Evolutionary conservation across 2,888 invertebrate species (phyloP), one percentile per base, ranked within the genome.

Genomic region (Agrypnus murinus): DNA sequence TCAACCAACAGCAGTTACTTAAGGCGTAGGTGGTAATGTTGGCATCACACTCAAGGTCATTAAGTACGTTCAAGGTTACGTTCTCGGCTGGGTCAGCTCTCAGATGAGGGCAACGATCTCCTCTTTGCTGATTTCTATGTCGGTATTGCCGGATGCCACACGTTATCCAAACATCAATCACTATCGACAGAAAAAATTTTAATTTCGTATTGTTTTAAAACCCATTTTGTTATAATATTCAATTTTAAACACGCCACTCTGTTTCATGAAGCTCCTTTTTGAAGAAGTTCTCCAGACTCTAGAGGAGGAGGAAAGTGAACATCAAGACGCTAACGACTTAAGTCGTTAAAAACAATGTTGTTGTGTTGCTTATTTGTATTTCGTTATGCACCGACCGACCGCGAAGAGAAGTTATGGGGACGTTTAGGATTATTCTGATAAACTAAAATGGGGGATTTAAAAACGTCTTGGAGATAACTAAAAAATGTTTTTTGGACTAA

Each of bases 11-110:
- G 62, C 76, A 77, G 77, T 81, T 80, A 75, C 72, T 78, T 78
- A 79, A 69, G 60, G 75, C 74, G 80, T 80, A 80, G 80, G 80
- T 78, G 80, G 77, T 73, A 76, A 75, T 75, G 77, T 78, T 81
- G 79, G 79, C 80, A 80, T 76, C 77, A 75, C 78, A 76, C 78
- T 79, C 80, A 82, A 82, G 81, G 82, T 80, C 81, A 77, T 74
- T 73, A 76, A 75, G 74, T 76, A 73, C 77, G 76, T 78, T 78
- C 78, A 79, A 80, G 77, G 78, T 77, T 77, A 79, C 74, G 73
- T 76, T 71, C 73, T 73, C 73, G 77, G 79, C 77, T 79, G 77
- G 78, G 78, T 78, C 79, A 79, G 72, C 68, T 72, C 50, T 64
- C 63, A 64, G 62, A 43, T 58, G 65, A 69, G 72, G 64, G 62